Conservation (phyloP, 2,888 invertebrate species). For the Dasysyrphus albostriatus region DNA sequence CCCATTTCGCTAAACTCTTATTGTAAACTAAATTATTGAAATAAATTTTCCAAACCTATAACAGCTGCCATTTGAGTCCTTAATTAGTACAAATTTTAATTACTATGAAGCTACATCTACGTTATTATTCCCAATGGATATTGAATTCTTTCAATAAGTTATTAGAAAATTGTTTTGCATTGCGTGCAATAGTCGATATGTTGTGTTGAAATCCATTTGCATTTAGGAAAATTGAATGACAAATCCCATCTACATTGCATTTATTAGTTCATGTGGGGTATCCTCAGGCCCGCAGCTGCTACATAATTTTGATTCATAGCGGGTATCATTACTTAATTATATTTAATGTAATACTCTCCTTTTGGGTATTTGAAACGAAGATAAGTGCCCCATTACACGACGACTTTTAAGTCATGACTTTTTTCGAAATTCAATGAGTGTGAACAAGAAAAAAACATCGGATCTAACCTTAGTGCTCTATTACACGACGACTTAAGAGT, state of each 20-base stretch:
- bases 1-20: background rate
- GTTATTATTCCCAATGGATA: constrained; percentile 21
- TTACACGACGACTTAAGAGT: too few relatives aligned
- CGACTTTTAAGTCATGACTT: too few relatives aligned
- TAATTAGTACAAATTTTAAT: background rate
- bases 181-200: background rate
- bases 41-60: background rate
- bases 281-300: background rate
- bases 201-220: background rate
- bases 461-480: too few relatives aligned
- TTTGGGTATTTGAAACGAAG: too few relatives aligned
- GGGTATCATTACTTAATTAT: too few relatives aligned
- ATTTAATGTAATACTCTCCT: too few relatives aligned
- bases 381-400: too few relatives aligned
- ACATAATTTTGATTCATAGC: background rate
- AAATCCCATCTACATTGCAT: background rate
- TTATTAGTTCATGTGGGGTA: background rate
- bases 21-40: background rate
- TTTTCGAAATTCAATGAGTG: too few relatives aligned
- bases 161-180: background rate
- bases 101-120: background rate
- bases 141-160: constrained; percentile 4
- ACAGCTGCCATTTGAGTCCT: background rate
- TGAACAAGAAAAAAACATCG: too few relatives aligned
- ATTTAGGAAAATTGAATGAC: background rate